phyloP scores from a whole-genome alignment of 2,888 invertebrate genomes.

The Alviniconcha strummeri region DNA sequence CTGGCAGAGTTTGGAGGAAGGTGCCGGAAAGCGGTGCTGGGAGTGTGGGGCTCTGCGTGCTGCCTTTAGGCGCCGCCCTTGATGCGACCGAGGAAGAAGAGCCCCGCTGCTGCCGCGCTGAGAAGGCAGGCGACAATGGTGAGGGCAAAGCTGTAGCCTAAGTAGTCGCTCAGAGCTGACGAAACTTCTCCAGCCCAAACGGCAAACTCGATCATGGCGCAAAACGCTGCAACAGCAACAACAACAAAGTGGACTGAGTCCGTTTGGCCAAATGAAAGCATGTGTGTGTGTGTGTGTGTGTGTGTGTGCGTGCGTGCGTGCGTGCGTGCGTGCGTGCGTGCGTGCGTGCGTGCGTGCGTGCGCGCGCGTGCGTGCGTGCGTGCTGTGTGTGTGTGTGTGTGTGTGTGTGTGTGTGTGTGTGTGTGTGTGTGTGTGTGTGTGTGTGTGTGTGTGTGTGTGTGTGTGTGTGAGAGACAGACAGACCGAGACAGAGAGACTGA shows the following conservation, averaged over 20 bases:
- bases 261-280: not conserved
- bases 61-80: not conserved
- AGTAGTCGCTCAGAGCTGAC: not conserved
- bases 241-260: too few relatives aligned
- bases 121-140: conserved; percentile 3
- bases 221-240: conserved; percentile 2
- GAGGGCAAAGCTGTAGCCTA: conserved; percentile 23
- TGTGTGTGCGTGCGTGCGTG: not conserved
- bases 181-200: not conserved
- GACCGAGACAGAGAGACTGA: too few relatives aligned
- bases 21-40: too few relatives aligned
- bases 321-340: not conserved
- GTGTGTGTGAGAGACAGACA: not conserved
- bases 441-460: not conserved
- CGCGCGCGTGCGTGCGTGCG: too few relatives aligned
- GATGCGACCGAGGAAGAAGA: not conserved
- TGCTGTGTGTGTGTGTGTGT: too few relatives aligned
- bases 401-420: too few relatives aligned
- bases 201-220: conserved; percentile 4
- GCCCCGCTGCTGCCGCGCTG: not conserved
- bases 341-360: too few relatives aligned
- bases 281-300: not conserved
- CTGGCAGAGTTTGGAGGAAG: too few relatives aligned
- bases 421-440: not conserved
- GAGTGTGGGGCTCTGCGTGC: too few relatives aligned